phyloP scores from a whole-genome alignment of 1,140 invertebrate species.

The Procambarus virginalis region DNA sequence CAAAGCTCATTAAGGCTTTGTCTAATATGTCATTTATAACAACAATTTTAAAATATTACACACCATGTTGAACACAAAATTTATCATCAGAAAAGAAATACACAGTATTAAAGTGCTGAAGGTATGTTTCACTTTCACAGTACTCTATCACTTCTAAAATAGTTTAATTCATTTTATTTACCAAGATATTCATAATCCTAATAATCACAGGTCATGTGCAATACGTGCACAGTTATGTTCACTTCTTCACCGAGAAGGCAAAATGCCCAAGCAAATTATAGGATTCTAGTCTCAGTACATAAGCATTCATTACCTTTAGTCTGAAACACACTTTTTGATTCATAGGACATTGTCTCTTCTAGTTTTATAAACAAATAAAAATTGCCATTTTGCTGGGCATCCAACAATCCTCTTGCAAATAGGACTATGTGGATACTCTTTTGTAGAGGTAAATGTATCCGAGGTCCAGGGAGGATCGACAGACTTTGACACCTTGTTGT shows the following conservation, averaged over 20 bases:
- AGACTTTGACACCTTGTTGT: constrained; percentile 97
- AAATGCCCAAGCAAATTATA: neutral
- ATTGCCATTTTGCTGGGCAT: neutral
- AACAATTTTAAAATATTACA: neutral
- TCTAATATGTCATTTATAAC: neutral
- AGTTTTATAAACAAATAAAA: neutral
- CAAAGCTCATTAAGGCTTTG: neutral
- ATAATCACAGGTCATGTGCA: neutral
- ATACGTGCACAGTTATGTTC: neutral
- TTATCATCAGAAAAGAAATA: neutral
- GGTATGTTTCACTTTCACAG: neutral
- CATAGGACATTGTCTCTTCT: neutral
- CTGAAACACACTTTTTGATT: neutral
- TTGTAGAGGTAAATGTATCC: constrained; percentile 97
- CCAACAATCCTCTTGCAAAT: neutral
- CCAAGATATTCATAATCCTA: neutral
- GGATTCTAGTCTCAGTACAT: too few species aligned
- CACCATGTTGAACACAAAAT: neutral
- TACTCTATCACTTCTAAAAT: neutral
- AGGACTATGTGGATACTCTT: constrained; percentile 73
- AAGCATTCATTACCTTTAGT: neutral
- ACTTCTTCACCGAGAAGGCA: neutral
- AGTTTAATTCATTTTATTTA: neutral
- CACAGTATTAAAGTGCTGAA: neutral
- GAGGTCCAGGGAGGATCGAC: constrained; percentile 95